Evolutionary conservation across 2,797 vertebrate genomes (phyloP).

Genomic region (Pyrocephalus nanus): DNA sequence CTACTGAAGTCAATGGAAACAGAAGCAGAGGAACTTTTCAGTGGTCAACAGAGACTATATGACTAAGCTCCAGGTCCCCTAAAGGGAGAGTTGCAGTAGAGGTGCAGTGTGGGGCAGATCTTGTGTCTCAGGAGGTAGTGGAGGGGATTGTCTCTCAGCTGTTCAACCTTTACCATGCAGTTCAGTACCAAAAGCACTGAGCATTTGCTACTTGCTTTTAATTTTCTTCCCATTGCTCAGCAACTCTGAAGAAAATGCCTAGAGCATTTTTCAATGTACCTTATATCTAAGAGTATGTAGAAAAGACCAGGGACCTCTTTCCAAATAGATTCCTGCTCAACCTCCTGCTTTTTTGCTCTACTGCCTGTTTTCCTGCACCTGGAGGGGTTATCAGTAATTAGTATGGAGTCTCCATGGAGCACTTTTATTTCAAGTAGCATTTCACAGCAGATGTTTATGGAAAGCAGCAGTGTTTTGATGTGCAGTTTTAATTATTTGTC

Average conservation of each 20-base stretch:
- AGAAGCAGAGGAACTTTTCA: neutral
- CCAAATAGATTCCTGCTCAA: neutral
- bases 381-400: neutral
- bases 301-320: neutral
- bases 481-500: constrained; percentile 29
- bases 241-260: neutral
- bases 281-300: neutral
- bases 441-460: neutral
- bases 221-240: neutral
- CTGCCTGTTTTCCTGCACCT: neutral
- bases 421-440: constrained; percentile 10
- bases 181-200: neutral
- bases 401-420: neutral
- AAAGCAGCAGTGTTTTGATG: constrained; percentile 4
- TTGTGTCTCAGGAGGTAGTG: neutral
- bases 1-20: neutral
- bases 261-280: neutral
- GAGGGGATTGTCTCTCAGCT: neutral
- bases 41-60: neutral
- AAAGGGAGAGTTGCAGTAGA: neutral
- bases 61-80: neutral
- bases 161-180: neutral
- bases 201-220: neutral
- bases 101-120: fast-evolving
- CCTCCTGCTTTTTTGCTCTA: neutral